Base-by-base conservation (phyloP, 2,888 invertebrate genomes). In the Galeopsomyia nigrocyanea region DNA sequence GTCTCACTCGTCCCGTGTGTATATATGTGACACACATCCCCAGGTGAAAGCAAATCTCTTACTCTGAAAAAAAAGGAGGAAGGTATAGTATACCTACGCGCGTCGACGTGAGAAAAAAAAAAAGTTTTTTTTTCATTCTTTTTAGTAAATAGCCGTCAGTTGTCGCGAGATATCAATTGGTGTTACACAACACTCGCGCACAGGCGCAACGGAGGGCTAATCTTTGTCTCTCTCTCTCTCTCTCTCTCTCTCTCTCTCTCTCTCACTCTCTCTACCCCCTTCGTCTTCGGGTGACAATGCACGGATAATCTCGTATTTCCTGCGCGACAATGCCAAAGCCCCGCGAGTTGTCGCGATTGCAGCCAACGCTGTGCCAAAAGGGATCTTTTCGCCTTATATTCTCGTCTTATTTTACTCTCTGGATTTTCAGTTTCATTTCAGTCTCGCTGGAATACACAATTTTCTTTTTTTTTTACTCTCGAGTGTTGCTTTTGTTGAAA, bases 231-330 rank as follows among this genome's bases (percentile, higher is more conserved):
- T 17, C 53, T 16, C 47, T 21, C 31, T 14, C 6, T 50, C 46
- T 53, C 51, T 3, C 51, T 65, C 19, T 55, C 56, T 26, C 19
- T 13, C 50, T 19, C 55, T 73, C 69, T 66, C 51, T 61, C 46
- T 56, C 53, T 68, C 50, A 14, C 53, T 16, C 47, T 21, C 50
- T 19, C 55, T 19, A 53, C 46, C 70, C 72, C 73, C 64, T 70
- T 72, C 65, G 57, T 63, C 67, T 60, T 63, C 19, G 16, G 14
- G 19, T 74, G 77, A 80, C 78, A 79, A 79, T 80, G 77, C 77
- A 75, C 76, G 79, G 79, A 79, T 79, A 79, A 80, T 80, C 80
- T 78, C 74, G 70, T 77, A 76, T 78, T 78, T 78, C 75, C 70
- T 49, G 56, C 31, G 55, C 62, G 67, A 78, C 77, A 78, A 78